A percentile compares a stretch with the other conserved stretches of the same genome.
Conservation (phyloP, 2,888 invertebrate genomes). For the Lapara coniferarum region DNA sequence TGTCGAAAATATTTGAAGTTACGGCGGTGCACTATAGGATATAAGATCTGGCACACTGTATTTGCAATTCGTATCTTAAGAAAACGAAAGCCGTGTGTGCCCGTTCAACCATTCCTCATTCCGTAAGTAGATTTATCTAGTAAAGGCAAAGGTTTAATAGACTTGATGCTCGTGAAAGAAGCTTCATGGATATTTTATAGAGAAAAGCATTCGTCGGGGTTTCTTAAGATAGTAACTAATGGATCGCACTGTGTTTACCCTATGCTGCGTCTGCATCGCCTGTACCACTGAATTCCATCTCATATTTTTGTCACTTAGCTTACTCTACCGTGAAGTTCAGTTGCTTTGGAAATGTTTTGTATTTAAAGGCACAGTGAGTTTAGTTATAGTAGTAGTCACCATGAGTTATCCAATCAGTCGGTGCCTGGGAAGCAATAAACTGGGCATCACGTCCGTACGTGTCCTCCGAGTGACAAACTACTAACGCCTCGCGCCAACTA, state of each 20-base stretch:
- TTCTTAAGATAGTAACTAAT: conserved; percentile 41
- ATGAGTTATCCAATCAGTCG: conserved; percentile 64
- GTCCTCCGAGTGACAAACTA: conserved; percentile 58
- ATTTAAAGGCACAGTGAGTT: conserved; percentile 40
- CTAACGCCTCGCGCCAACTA: conserved; percentile 44
- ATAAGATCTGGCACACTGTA: conserved; percentile 9
- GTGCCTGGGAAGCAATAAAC: conserved; percentile 66
- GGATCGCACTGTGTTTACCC: conserved; percentile 42
- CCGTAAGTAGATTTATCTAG: conserved; percentile 28
- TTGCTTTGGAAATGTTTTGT: not conserved
- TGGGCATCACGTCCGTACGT: conserved; percentile 67
- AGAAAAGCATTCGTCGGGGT: conserved; percentile 30
- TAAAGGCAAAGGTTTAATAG: conserved; percentile 28
- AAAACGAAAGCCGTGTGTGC: conserved; percentile 25
- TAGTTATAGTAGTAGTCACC: conserved; percentile 32
- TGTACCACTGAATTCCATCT: not conserved
- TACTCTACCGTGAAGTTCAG: not conserved
- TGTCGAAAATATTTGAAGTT: conserved; percentile 13
- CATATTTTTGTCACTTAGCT: conserved; percentile 6
- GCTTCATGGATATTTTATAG: conserved; percentile 30
- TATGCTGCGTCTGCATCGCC: conserved; percentile 18
- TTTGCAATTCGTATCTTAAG: conserved; percentile 25
- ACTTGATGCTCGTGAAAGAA: conserved; percentile 30
- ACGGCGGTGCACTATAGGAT: not conserved
- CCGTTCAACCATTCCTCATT: conserved; percentile 26